Evolutionary conservation across 1,140 invertebrate species (phyloP).

Genomic region (Brachionus plicatilis): DNA sequence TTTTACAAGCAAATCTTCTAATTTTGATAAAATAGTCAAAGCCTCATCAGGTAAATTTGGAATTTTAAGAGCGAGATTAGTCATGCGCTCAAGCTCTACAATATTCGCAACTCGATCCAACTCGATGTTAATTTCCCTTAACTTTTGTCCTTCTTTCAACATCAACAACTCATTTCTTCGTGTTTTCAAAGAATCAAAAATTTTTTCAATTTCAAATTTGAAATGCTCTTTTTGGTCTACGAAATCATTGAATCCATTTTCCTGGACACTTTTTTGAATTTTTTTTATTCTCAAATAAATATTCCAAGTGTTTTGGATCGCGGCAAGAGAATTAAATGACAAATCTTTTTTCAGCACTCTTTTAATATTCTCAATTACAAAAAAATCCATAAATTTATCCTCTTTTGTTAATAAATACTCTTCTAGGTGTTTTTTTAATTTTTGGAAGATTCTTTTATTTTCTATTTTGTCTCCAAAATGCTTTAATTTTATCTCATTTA

Average conservation of each 20-base stretch:
- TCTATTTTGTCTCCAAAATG: neutral
- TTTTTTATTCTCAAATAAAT: neutral
- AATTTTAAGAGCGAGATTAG: neutral
- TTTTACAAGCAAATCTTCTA: neutral
- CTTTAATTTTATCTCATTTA: neutral
- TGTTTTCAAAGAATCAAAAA: neutral
- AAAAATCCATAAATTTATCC: neutral
- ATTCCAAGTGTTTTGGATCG: neutral
- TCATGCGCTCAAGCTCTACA: neutral
- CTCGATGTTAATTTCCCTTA: neutral
- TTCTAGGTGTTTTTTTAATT: neutral
- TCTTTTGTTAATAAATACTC: neutral
- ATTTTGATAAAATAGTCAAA: neutral
- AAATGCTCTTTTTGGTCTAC: neutral
- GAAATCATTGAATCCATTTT: neutral
- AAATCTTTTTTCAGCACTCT: neutral
- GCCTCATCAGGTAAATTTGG: neutral
- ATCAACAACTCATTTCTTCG: neutral
- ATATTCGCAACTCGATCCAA: neutral
- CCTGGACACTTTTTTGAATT: neutral
- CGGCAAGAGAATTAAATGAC: slow-evolving; percentile 7
- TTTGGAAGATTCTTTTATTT: neutral
- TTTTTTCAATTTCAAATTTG: neutral
- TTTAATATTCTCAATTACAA: neutral
- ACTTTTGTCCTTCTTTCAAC: neutral